Base-by-base conservation (phyloP, 2,888 invertebrate genomes). In the Glyphotaelius pellucidus region DNA sequence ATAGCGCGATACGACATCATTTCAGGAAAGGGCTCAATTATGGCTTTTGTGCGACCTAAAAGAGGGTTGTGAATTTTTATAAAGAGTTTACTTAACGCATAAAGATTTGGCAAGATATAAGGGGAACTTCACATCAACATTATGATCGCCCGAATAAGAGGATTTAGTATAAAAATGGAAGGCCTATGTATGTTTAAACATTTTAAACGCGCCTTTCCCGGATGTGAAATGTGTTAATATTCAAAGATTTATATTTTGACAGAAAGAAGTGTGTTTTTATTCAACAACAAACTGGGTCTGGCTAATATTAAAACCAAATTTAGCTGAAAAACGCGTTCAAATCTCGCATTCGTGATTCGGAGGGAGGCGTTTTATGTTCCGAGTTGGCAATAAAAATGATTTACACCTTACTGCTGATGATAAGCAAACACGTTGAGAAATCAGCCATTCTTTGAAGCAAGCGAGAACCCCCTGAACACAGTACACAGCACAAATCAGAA, bases 251-350 rank as follows among this genome's bases (percentile, higher is more conserved):
- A 87, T 87, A 87, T 67, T 31, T 87, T 30, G 87, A 12, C 67
- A 67, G 30, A 87, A 87, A 32, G 83, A 83, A 83, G 35, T 83
- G 83, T 32, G 83, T 83, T 83, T 83, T 83, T 83, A 83, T 83
- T 83, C 83, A 83, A 83, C 83, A 83, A 87, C 47, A 87, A 92
- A 90, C 67, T 87, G 79, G 52, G 35, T 81, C 52, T 84, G 90
- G 52, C 92, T 90, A 92, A 91, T 93, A 93, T 93, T 93, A 93
- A 93, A 93, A 93, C 90, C 92, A 92, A 93, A 93, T 93, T 93
- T 93, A 93, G 90, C 92, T 92, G 92, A 93, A 93, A 92, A 93
- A 93, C 80, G 84, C 85, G 87, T 87, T 52, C 87, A 87, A 87
- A 87, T 87, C 87, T 87, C 90, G 38, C 90, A 81, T 90, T 92